Evolutionary conservation across 1,140 invertebrate genomes (phyloP).

Genomic region (Leucophenga varia): DNA sequence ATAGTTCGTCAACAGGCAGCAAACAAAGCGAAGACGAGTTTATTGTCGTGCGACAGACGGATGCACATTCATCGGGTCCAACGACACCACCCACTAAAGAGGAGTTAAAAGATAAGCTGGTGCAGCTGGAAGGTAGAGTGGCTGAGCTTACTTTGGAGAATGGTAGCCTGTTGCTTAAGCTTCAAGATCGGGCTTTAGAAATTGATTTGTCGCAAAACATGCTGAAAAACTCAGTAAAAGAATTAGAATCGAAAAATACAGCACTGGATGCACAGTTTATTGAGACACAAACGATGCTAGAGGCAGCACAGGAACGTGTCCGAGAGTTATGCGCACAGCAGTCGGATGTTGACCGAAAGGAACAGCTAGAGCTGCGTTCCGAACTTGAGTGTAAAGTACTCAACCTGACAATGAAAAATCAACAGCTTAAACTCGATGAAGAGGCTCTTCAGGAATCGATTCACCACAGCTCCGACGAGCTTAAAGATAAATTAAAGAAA

Average conservation of each 20-base stretch:
- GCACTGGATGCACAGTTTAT: neutral
- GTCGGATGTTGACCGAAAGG: conserved; percentile 18
- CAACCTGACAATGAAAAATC: conserved; percentile 39
- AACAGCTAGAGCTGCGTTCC: conserved; percentile 32
- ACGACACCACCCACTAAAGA: conserved; percentile 37
- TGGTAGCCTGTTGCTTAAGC: conserved; percentile 51
- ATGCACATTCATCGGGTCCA: conserved; percentile 28
- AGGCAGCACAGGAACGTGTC: neutral
- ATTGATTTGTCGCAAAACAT: conserved; percentile 60
- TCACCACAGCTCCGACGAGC: conserved; percentile 31
- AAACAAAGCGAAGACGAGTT: conserved; percentile 54
- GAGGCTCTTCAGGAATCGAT: conserved; percentile 44
- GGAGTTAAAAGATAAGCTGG: conserved; percentile 57
- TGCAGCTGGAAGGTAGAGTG: conserved; percentile 54
- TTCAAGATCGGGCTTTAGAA: conserved; percentile 57
- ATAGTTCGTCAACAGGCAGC: conserved; percentile 36
- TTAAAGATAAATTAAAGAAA: conserved; percentile 38
- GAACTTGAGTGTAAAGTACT: conserved; percentile 34
- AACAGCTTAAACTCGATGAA: conserved; percentile 40
- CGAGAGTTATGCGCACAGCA: neutral
- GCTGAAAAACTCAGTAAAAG: conserved; percentile 58
- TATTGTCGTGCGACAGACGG: conserved; percentile 44
- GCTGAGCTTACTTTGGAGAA: conserved; percentile 49
- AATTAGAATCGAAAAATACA: conserved; percentile 56
- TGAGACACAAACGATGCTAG: neutral